Conservation (phyloP, 2,113 vertebrate genomes). For the Peromyscus californicus region DNA sequence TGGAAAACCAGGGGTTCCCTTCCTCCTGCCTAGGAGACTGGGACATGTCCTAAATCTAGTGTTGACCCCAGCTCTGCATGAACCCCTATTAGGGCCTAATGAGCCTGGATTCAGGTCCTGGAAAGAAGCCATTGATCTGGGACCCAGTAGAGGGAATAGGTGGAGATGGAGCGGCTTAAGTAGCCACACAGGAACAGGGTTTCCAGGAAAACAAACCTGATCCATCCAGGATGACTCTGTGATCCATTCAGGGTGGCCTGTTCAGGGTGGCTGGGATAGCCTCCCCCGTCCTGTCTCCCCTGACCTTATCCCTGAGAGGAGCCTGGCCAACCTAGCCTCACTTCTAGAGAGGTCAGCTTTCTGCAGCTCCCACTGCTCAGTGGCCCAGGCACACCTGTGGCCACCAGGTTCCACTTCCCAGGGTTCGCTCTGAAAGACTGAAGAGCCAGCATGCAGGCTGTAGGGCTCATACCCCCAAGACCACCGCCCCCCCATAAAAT, state of each 20-base stretch:
- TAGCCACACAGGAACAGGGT: background rate
- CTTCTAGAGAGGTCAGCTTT: background rate
- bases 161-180: background rate
- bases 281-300: background rate
- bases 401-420: background rate
- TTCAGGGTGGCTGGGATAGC: background rate
- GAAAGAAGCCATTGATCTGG: background rate
- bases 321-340: background rate
- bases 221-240: background rate
- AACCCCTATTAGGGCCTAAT: background rate
- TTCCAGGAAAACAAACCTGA: background rate
- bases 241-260: background rate
- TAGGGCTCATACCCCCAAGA: background rate
- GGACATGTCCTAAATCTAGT: background rate
- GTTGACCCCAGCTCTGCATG: background rate
- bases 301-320: background rate
- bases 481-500: background rate
- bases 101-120: background rate
- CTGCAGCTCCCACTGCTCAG: background rate
- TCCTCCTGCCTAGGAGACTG: background rate
- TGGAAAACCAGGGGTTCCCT: no score
- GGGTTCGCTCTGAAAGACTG: background rate
- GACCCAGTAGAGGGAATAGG: background rate
- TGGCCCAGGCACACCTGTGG: background rate
- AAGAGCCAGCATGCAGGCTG: rapidly evolving